Evolutionary conservation across 1,140 invertebrate species (phyloP), one percentile per base, ranked within the genome.

Genomic region (Reticulitermes speratus): DNA sequence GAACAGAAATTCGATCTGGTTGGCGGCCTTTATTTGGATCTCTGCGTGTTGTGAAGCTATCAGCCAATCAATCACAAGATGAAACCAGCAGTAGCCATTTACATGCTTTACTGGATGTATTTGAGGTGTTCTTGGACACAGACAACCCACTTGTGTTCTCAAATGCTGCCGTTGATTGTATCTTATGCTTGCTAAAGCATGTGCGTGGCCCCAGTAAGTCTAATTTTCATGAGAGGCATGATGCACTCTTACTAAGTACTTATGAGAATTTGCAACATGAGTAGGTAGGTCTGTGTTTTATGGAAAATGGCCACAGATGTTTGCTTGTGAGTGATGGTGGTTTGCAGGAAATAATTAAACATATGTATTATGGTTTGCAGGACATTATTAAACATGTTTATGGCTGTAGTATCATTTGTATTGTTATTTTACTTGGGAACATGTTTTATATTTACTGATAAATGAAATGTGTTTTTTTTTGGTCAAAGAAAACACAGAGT

Each of bases 11-110:
- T 30, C 94, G 96, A 88, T 98, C 97, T 0, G 98, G 97, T 0
- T 99, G 98, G 98, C 91, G 97, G 83, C 97, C 98, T 2, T 91
- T 98, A 6, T 99, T 99, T 90, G 97, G 97, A 12, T 97, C 97
- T 7, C 90, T 99, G 11, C 93, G 97, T 45, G 97, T 97, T 45
- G 97, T 97, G 0, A 86, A 86, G 81, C 83, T 86, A 87, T 92
- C 95, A 87, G 92, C 93, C 5, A 91, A 91, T 75, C 85, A n/a
- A 93, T 94, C 21, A 95, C 94, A 88, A 89, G 91, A 89, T 44
- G 89, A 91, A 6, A 93, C 94, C 88, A 94, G 94, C 44, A 48
- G n/a, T 30, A 90, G 91, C 44, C 93, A 94, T 88, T 89, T 94
- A 11, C 94, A 95, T 7, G 96, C 96, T 8, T 95, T 98, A 65